These are phyloP conservation scores for Dipodomys spectabilis DNA, from an alignment of 2,113 vertebrate genomes.

Conservation along the genomic window DNA sequence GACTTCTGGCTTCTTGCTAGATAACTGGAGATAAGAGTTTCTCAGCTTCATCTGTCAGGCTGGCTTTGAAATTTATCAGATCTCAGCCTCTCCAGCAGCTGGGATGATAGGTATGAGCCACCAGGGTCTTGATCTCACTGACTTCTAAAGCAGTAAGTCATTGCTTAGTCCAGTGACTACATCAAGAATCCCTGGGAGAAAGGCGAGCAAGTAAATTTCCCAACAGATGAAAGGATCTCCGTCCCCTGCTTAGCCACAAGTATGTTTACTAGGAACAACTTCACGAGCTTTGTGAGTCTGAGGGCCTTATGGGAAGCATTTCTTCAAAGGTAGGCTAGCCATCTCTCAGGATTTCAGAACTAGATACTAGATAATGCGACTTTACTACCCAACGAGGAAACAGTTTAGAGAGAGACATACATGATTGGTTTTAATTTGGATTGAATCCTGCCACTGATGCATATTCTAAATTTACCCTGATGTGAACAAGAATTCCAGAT, in stretches of 20 bases:
- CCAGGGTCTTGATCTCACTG: too few species aligned
- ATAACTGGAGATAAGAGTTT: too few species aligned
- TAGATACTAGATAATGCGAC: background rate
- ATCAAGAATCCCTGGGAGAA: background rate
- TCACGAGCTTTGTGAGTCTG: slow-evolving; percentile 60
- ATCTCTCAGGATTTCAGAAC: slow-evolving; percentile 18
- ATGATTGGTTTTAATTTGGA: slow-evolving; percentile 53
- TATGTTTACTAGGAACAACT: slow-evolving; percentile 49
- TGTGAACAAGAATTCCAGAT: slow-evolving; percentile 69
- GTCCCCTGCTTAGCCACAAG: slow-evolving; percentile 55
- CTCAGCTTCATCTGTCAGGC: too few species aligned
- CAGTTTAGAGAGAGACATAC: background rate
- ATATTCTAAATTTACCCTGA: slow-evolving; percentile 68
- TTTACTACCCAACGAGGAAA: background rate
- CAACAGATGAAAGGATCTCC: background rate
- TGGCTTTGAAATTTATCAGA: too few species aligned
- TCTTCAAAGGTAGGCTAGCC: slow-evolving; percentile 22
- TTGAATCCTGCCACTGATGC: slow-evolving; percentile 54
- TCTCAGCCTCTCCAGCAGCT: too few species aligned
- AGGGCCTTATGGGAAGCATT: slow-evolving; percentile 61
- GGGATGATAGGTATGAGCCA: too few species aligned
- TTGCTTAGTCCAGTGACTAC: slow-evolving; percentile 16
- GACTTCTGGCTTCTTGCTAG: too few species aligned
- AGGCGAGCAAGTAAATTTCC: background rate
- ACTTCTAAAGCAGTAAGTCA: slow-evolving; percentile 26